Percentiles rank a stretch among this genome's conserved stretches.
phyloP scores from a whole-genome alignment of 2,113 vertebrate species.

The Campylomormyrus numenius region DNA sequence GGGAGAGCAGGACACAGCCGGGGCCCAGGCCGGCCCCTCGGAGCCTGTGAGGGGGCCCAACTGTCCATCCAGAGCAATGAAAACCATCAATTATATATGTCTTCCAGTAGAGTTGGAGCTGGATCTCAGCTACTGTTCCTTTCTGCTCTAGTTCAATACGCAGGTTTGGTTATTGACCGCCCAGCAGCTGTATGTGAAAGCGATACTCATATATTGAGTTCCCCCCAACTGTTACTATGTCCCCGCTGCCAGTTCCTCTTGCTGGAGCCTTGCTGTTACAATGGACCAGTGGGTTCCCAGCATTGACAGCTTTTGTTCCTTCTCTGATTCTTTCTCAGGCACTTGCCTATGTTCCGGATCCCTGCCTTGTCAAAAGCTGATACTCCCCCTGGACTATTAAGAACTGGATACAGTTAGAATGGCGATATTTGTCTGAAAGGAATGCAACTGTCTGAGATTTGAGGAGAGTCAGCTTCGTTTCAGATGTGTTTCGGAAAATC shows the following conservation, averaged over 20 bases:
- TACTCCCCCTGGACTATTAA: conserved; percentile 26
- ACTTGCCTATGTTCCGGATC: conserved; percentile 32
- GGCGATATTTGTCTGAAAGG: neutral
- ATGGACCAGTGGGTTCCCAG: conserved; percentile 24
- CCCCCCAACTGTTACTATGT: conserved; percentile 23
- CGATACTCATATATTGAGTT: conserved; percentile 30
- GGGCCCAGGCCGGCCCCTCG: neutral
- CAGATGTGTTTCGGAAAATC: neutral
- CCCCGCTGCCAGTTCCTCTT: conserved; percentile 26
- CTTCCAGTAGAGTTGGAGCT: conserved; percentile 15
- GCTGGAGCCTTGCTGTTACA: conserved; percentile 38
- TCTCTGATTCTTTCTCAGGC: conserved; percentile 24
- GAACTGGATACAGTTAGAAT: conserved; percentile 15
- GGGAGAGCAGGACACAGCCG: neutral
- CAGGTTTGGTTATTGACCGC: conserved; percentile 19
- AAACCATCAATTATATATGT: conserved; percentile 28
- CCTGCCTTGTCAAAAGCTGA: conserved; percentile 35
- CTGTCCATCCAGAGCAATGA: conserved; percentile 23
- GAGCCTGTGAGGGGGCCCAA: conserved; percentile 15
- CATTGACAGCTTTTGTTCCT: conserved; percentile 21
- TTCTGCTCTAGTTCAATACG: conserved; percentile 32
- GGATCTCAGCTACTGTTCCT: conserved; percentile 24
- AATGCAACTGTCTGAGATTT: neutral
- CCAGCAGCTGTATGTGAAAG: conserved; percentile 27
- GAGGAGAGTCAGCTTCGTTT: neutral